These are phyloP conservation scores for Trichogramma pretiosum DNA, from an alignment of 1,140 invertebrate species.

Conservation along the genomic window DNA sequence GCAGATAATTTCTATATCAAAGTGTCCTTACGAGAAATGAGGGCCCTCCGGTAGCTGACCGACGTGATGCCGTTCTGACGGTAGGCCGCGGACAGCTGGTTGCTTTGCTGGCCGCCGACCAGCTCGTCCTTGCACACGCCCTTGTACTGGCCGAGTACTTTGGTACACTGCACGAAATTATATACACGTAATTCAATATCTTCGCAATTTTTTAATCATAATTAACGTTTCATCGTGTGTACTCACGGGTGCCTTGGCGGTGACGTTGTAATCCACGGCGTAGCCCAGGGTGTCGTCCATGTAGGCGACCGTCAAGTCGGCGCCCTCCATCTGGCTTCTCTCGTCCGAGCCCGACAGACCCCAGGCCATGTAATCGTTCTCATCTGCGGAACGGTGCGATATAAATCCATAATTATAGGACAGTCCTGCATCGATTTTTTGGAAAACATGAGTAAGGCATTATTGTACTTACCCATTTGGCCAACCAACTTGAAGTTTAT, in stretches of 20 bases:
- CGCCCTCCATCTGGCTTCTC: slow-evolving; percentile 72
- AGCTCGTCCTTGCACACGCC: slow-evolving; percentile 76
- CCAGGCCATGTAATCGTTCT: slow-evolving; percentile 79
- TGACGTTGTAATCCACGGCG: slow-evolving; percentile 78
- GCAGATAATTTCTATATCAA: too few species aligned
- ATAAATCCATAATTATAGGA: neutral
- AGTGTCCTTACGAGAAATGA: slow-evolving; percentile 66
- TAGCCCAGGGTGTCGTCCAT: slow-evolving; percentile 63
- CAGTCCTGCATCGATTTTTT: neutral
- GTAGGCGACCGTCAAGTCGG: slow-evolving; percentile 72
- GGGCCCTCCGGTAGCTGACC: slow-evolving; percentile 66
- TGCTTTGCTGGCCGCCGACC: slow-evolving; percentile 68
- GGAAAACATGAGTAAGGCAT: neutral
- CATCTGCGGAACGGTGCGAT: slow-evolving; percentile 50
- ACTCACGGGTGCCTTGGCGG: slow-evolving; percentile 65
- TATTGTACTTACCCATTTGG: slow-evolving; percentile 50
- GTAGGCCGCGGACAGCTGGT: slow-evolving; percentile 62
- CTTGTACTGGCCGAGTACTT: slow-evolving; percentile 73
- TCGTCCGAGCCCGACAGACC: slow-evolving; percentile 68
- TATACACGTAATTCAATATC: too few species aligned
- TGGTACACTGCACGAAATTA: slow-evolving; percentile 61
- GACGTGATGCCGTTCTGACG: slow-evolving; percentile 66
- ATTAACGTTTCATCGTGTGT: neutral
- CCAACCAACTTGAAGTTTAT: slow-evolving; percentile 80
- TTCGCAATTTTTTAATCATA: neutral